Evolutionary conservation across 2,113 vertebrate genomes (phyloP).

Genomic region (Apistogramma diplotaenia): DNA sequence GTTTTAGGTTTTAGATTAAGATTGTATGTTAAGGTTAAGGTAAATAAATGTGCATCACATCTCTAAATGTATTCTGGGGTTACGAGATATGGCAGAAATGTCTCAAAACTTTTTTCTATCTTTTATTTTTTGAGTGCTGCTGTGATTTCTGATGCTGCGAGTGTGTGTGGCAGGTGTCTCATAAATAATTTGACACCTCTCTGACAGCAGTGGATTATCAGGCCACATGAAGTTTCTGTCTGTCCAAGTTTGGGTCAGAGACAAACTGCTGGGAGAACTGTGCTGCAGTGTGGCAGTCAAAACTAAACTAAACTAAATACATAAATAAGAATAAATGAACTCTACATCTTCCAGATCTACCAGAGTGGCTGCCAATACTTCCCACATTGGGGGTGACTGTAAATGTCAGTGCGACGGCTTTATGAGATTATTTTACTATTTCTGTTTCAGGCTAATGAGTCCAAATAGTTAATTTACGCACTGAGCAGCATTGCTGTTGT

Average conservation of each 20-base stretch:
- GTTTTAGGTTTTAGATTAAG: neutral
- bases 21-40: too few relatives aligned
- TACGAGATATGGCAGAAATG: neutral
- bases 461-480: neutral
- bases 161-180: neutral
- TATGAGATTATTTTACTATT: neutral
- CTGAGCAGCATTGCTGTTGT: neutral
- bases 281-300: neutral
- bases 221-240: neutral
- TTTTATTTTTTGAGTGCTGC: neutral
- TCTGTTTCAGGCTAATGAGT: neutral
- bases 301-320: neutral
- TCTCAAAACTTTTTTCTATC: neutral
- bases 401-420: neutral
- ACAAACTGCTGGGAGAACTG: neutral
- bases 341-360: neutral
- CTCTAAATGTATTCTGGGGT: accelerated
- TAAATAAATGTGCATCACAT: neutral
- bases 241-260: neutral
- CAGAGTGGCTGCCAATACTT: neutral
- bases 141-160: neutral
- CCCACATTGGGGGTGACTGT: neutral
- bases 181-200: conserved; percentile 4
- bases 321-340: neutral
- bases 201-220: neutral